A percentile compares a stretch with the other conserved stretches of the same genome.
phyloP scores from a whole-genome alignment of 2,888 invertebrate genomes.

The Leptopterna dolabrata region DNA sequence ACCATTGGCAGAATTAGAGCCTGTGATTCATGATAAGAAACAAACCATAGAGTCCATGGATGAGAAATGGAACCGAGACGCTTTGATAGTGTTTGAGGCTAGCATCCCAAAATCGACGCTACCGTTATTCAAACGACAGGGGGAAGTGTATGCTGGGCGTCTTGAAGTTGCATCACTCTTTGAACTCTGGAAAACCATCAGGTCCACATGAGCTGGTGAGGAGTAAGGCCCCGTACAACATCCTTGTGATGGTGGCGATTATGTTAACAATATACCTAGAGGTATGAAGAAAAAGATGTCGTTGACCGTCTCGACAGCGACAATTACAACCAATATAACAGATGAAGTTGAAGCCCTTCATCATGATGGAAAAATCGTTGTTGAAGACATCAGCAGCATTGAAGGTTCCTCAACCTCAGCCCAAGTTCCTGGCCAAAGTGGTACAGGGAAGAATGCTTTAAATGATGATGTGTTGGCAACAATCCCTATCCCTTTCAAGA shows the following conservation, averaged over 20 bases:
- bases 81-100: neutral
- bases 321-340: neutral
- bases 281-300: slow-evolving; percentile 21
- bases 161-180: neutral
- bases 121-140: neutral
- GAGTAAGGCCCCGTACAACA: neutral
- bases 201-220: slow-evolving; percentile 1
- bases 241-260: slow-evolving; percentile 23
- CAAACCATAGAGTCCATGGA: neutral
- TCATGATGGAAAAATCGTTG: neutral
- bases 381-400: slow-evolving; percentile 24
- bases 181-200: neutral
- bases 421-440: slow-evolving; percentile 27
- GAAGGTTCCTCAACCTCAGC: slow-evolving; percentile 20
- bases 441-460: slow-evolving; percentile 14
- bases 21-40: neutral
- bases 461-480: slow-evolving; percentile 25
- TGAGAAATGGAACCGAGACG: neutral
- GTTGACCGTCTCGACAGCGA: slow-evolving; percentile 10
- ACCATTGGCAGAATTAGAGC: neutral
- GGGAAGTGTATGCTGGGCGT: neutral
- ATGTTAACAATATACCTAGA: neutral
- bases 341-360: slow-evolving; percentile 17
- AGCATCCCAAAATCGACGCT: neutral
- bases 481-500: slow-evolving; percentile 34